These are phyloP conservation scores for Glareola pratincola DNA, from an alignment of 2,113 vertebrate species.

Conservation along the genomic window DNA sequence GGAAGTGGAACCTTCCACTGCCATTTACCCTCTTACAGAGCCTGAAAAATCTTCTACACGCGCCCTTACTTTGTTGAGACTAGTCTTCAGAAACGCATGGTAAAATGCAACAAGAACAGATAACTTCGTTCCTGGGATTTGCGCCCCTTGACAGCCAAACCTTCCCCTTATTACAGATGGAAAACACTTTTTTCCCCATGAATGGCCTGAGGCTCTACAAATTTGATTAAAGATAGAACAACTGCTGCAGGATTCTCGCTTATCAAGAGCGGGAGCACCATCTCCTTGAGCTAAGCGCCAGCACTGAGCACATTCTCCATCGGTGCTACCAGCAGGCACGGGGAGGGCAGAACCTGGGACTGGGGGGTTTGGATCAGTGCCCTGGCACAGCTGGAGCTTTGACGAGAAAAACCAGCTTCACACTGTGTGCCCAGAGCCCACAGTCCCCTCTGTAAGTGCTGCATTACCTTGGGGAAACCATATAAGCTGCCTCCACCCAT, in stretches of 20 bases:
- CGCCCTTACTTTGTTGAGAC: not conserved
- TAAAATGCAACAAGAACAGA: not conserved
- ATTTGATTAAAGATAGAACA: not conserved
- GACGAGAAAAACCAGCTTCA: fast-evolving
- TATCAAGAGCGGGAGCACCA: fast-evolving
- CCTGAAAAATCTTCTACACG: not conserved
- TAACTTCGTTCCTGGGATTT: not conserved
- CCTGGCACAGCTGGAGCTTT: not conserved
- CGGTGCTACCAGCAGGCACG: fast-evolving
- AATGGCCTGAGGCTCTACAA: not conserved
- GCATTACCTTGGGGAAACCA: fast-evolving
- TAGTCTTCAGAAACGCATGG: not conserved
- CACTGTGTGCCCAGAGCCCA: fast-evolving
- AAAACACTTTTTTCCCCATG: not conserved
- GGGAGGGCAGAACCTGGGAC: not conserved
- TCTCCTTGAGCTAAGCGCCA: not conserved
- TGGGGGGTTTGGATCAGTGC: not conserved
- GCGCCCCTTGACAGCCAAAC: not conserved
- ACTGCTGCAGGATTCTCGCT: not conserved
- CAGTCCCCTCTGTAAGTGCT: fast-evolving
- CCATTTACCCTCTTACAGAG: not conserved
- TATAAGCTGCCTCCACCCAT: fast-evolving
- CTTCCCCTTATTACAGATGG: not conserved
- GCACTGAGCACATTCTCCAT: fast-evolving
- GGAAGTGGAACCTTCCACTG: not conserved